Conservation (phyloP, 1,140 invertebrate genomes). For the Bacillus rossius region DNA sequence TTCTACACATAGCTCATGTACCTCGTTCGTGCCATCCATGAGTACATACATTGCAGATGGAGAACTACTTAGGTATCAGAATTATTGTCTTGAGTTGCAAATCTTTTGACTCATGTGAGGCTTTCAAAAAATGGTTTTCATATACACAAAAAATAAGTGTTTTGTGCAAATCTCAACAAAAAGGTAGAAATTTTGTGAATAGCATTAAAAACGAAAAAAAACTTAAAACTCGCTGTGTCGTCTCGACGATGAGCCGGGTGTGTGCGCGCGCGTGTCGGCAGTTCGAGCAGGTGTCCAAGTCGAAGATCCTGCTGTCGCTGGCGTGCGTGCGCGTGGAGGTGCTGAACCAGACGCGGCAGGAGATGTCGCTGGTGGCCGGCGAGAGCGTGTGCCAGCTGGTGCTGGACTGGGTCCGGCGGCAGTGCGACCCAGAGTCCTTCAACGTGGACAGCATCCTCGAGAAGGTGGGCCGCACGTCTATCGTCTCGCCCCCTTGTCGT, state of each 20-base stretch:
- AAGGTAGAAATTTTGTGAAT: neutral
- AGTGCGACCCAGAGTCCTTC: constrained; percentile 43
- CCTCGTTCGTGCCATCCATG: too few relatives aligned
- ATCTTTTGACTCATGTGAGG: too few relatives aligned
- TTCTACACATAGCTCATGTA: too few relatives aligned
- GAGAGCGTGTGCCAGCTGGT: constrained; percentile 59
- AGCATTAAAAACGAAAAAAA: neutral
- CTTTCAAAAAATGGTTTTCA: too few relatives aligned
- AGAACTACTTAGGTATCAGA: too few relatives aligned
- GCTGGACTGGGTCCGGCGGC: constrained; percentile 59
- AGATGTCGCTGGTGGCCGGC: constrained; percentile 52
- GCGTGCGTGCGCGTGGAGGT: constrained; percentile 61
- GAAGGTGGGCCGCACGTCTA: constrained; percentile 39
- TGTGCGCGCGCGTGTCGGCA: constrained; percentile 38
- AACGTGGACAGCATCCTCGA: constrained; percentile 46
- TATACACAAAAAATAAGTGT: too few relatives aligned
- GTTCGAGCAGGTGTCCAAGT: constrained; percentile 54
- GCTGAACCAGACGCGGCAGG: constrained; percentile 54
- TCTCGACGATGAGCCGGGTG: too few relatives aligned
- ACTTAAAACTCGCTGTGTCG: neutral
- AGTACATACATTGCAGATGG: too few relatives aligned
- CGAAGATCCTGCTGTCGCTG: constrained; percentile 50
- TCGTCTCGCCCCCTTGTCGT: too few relatives aligned
- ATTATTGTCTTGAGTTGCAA: too few relatives aligned
- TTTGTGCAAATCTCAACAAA: neutral